These are phyloP conservation scores for Lasiurus borealis DNA, from an alignment of 2,113 vertebrate genomes.

Conservation along the genomic window DNA sequence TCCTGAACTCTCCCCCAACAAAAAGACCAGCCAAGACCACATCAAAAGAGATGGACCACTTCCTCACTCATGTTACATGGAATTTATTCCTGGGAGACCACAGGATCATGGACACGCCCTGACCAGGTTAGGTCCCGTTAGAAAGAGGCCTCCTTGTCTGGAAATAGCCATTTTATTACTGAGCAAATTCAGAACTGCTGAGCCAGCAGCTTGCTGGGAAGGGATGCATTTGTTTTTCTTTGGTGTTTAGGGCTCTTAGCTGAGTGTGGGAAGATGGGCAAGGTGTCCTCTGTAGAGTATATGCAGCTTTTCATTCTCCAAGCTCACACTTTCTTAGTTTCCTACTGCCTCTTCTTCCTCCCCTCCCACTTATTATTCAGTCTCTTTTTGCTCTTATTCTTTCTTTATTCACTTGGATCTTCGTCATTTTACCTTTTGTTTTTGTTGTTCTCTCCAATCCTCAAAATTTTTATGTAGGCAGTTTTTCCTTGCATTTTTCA, in stretches of 20 bases:
- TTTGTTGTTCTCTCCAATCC: constrained; percentile 11
- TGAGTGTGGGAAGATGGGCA: not conserved
- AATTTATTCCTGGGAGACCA: too few species aligned
- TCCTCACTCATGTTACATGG: not conserved
- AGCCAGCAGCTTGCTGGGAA: not conserved
- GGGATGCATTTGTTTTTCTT: not conserved
- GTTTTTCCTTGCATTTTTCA: constrained; percentile 45
- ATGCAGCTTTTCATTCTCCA: not conserved
- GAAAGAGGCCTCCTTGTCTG: not conserved
- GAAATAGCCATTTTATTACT: not conserved
- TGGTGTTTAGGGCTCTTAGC: not conserved
- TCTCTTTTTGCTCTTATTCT: not conserved
- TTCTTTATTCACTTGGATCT: constrained; percentile 50
- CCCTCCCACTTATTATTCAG: not conserved
- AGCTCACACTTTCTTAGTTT: not conserved
- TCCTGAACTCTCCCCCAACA: too few species aligned
- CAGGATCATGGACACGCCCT: not conserved
- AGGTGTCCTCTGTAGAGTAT: not conserved
- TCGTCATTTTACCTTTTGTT: constrained; percentile 26
- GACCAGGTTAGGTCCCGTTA: not conserved
- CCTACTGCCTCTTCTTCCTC: not conserved
- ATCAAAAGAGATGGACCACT: not conserved
- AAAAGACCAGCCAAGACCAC: not conserved
- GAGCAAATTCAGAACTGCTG: not conserved
- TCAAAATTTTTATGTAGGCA: constrained; percentile 73